A percentile compares a stretch with the other conserved stretches of the same genome.
Conservation (phyloP, 2,888 invertebrate species). For the Euphydryas editha region DNA sequence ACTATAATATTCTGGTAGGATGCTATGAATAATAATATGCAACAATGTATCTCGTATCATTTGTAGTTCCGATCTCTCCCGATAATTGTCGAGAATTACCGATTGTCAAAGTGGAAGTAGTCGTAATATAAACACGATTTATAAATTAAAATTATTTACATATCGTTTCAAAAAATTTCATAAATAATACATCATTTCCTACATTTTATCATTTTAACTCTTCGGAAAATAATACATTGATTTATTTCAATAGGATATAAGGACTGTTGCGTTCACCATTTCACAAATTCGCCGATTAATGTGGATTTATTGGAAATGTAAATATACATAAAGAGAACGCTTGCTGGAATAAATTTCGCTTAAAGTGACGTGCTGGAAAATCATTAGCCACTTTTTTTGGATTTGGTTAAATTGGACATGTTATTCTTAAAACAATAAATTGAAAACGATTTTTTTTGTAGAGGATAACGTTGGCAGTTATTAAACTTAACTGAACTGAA, state of each 20-base stretch:
- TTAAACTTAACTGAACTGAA: no score
- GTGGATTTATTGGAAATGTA: constrained; percentile 38
- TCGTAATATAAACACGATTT: no score
- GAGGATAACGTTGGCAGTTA: no score
- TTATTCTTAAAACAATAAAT: background rate
- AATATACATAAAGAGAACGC: constrained; percentile 22
- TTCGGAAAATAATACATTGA: constrained; percentile 16
- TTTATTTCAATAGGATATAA: constrained; percentile 25
- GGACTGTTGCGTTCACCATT: constrained; percentile 22
- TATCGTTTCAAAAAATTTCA: background rate
- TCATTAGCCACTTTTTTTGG: constrained; percentile 10
- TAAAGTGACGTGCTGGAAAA: constrained; percentile 12
- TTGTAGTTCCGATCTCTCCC: no score
- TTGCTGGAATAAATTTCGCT: constrained; percentile 8
- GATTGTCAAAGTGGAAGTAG: no score
- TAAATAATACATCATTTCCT: background rate
- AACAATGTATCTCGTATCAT: no score
- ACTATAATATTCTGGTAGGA: no score
- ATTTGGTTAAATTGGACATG: background rate
- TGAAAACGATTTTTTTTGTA: no score
- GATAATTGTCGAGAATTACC: no score
- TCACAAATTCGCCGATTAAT: constrained; percentile 35
- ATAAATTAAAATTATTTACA: background rate
- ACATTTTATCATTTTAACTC: constrained; percentile 13
- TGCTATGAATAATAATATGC: no score